Evolutionary conservation across 2,113 vertebrate genomes (phyloP), one percentile per base, ranked within the genome.

Genomic region (Puntigrus tetrazona): DNA sequence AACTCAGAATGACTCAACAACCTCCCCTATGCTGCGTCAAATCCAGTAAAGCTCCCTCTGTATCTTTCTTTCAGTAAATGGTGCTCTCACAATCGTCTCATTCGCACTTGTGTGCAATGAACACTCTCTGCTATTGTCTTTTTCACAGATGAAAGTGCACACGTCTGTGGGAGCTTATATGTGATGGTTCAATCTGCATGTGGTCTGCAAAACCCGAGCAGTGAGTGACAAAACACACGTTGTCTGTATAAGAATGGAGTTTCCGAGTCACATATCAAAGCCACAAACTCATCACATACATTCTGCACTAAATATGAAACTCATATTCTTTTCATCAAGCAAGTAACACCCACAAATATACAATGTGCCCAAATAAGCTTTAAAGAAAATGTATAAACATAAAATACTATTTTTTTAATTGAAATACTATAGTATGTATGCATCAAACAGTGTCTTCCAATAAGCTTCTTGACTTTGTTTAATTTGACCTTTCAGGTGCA

Each of bases 1-100:
- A 95, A 85, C 92, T 95, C 81, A 90, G 94, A 89, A 94, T 94
- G 93, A 94, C 94, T 65, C 94, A 95, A 84, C 92, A 94, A 74
- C 94, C 92, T 0, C 92, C 89, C 0, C 88, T 95, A 1, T 85
- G 90, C 59, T 90, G 89, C 89, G 34, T 83, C 11, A 38, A 3
- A 0, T 5, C 87, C 1, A 92, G 94, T 94, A 76, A 76, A 63
- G 82, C 31, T 43, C 9, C 20, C 22, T 43, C 41, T 76, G 2
- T 25, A 59, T 83, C 4, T 29, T 57, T 55, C 8, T 22, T 29
- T 77, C 59, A 5, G 11, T 76, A n/a, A 76, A 1, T 22, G 29
- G 3, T 47, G 43, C 43, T 11, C 38, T 63, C 45, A 47, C 25
- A 6, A 38, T 73, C 36, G 3, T 73, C 22, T 57, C 41, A 38